Evolutionary conservation across 23 tunicate species (phyloP).

Genomic region (Botrylloides violaceus): DNA sequence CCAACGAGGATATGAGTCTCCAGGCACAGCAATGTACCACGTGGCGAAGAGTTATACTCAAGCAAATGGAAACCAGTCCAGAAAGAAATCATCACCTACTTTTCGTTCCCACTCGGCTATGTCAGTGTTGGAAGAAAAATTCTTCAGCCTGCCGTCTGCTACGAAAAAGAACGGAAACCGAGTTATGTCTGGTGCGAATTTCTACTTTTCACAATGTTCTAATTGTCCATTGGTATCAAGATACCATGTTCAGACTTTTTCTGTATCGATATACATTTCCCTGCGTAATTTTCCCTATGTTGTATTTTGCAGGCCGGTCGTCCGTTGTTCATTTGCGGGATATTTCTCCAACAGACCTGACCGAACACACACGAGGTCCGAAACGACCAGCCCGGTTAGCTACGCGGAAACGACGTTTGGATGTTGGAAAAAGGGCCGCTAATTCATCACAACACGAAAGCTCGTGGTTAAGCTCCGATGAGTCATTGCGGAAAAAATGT

Average conservation of each 20-base stretch:
- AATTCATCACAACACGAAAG: not conserved
- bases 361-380: constrained; percentile 21
- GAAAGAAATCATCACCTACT: not conserved
- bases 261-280: not conserved
- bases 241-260: too few relatives aligned
- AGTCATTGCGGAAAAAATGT: not conserved
- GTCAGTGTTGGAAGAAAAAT: constrained; percentile 14
- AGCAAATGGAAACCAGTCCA: not conserved
- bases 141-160: constrained; percentile 14
- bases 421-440: not conserved
- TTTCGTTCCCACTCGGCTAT: not conserved
- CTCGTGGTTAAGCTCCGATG: too few relatives aligned
- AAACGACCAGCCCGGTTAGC: not conserved
- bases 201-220: not conserved
- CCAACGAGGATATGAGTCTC: not conserved
- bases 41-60: constrained; percentile 5
- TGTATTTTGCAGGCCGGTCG: constrained; percentile 7
- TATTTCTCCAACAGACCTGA: constrained; percentile 4
- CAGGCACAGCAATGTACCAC: constrained; percentile 27
- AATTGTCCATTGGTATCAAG: too few relatives aligned
- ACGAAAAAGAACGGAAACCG: not conserved
- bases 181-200: not conserved
- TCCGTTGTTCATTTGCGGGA: constrained; percentile 16
- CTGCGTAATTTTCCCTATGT: too few relatives aligned
- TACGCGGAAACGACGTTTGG: not conserved